phyloP scores from a whole-genome alignment of 1,140 invertebrate species.

The Coboldia fuscipes region DNA sequence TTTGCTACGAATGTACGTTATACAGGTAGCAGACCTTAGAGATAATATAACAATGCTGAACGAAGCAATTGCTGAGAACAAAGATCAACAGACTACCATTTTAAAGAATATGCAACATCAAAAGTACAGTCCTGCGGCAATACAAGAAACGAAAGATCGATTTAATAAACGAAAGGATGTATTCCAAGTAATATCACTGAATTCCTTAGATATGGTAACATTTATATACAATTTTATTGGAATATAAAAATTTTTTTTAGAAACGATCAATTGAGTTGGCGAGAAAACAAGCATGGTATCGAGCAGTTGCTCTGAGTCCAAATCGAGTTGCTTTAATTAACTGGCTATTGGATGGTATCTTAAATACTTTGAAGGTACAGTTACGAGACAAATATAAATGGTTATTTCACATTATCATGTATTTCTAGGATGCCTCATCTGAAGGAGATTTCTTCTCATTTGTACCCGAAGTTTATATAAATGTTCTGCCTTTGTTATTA shows the following conservation, averaged over 20 bases:
- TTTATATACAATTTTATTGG: background rate
- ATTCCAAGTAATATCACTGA: slow-evolving; percentile 12
- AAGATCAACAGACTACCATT: slow-evolving; percentile 7
- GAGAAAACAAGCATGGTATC: slow-evolving; percentile 18
- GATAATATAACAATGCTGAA: background rate
- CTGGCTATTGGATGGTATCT: slow-evolving; percentile 35
- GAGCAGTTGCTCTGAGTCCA: slow-evolving; percentile 13
- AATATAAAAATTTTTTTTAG: slow-evolving; percentile 5
- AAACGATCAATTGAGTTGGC: slow-evolving; percentile 18
- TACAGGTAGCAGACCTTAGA: background rate
- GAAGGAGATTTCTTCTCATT: slow-evolving; percentile 49
- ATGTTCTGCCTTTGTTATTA: slow-evolving; percentile 17
- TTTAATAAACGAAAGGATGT: slow-evolving; percentile 19
- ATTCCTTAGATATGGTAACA: background rate
- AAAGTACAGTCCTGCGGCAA: too few relatives aligned
- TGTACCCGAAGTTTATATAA: slow-evolving; percentile 63
- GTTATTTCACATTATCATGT: background rate
- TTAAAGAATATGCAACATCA: too few relatives aligned
- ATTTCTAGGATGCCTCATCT: slow-evolving; percentile 19
- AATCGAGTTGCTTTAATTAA: slow-evolving; percentile 12
- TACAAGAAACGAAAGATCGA: slow-evolving; percentile 12
- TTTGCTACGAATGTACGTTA: background rate
- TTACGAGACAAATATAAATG: slow-evolving; percentile 3
- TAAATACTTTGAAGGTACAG: slow-evolving; percentile 24
- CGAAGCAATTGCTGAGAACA: background rate